These are phyloP conservation scores for Otolemur crassicaudatus DNA, from an alignment of 2,797 vertebrate genomes.

Conservation along the genomic window DNA sequence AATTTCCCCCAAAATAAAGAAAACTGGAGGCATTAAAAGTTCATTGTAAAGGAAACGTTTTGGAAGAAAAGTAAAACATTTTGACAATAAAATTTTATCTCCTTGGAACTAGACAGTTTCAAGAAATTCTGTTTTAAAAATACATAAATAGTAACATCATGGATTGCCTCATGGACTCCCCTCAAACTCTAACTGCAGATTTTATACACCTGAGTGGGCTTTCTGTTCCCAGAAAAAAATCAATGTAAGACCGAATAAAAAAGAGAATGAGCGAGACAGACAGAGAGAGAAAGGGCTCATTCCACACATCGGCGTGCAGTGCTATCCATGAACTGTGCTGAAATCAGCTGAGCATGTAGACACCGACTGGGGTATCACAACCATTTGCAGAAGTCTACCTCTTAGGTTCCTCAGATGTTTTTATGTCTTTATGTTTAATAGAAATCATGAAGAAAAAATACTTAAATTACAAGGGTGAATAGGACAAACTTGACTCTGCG, in stretches of 20 bases:
- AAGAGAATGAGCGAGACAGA: accelerated
- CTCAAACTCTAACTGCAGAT: background rate
- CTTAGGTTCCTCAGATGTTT: background rate
- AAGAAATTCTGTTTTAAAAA: slow-evolving; percentile 43
- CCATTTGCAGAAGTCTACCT: background rate
- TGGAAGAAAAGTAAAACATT: background rate
- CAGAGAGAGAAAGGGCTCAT: no score
- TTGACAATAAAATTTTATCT: background rate
- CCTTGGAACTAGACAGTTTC: background rate
- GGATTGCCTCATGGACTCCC: background rate
- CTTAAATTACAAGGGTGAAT: slow-evolving; percentile 4
- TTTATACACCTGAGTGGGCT: background rate
- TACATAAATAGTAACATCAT: background rate
- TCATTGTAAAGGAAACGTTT: background rate
- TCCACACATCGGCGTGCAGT: background rate
- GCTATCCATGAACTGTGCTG: background rate
- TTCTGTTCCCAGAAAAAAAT: background rate
- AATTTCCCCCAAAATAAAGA: background rate
- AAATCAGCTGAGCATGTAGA: background rate
- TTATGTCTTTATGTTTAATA: background rate
- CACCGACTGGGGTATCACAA: no score
- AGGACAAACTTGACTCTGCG: background rate
- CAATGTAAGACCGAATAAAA: background rate
- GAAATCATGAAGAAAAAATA: background rate
- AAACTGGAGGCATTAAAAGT: background rate